phyloP scores from a whole-genome alignment of 2,113 vertebrate species.

The Oryzias javanicus region DNA sequence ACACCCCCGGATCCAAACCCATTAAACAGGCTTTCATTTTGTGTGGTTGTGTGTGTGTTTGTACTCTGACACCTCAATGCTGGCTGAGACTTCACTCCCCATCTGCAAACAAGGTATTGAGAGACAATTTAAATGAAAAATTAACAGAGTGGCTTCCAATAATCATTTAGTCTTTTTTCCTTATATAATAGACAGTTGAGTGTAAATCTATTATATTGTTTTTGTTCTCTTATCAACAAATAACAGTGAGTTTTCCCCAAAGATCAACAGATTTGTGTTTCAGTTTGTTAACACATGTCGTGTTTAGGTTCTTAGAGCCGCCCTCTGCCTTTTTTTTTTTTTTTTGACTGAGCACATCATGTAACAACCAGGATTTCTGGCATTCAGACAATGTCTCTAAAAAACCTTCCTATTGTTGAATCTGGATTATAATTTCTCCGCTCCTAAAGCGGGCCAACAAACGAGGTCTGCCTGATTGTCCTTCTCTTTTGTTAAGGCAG shows the following conservation, averaged over 20 bases:
- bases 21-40: constrained; percentile 43
- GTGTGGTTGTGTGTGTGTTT: constrained; percentile 11
- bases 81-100: constrained; percentile 30
- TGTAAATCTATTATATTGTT: constrained; percentile 27
- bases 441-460: constrained; percentile 15
- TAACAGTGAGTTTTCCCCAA: constrained; percentile 38
- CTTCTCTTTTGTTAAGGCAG: constrained; percentile 34
- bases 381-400: constrained; percentile 34
- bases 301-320: constrained; percentile 1
- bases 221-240: constrained; percentile 23
- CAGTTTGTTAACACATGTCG: neutral
- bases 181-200: constrained; percentile 41
- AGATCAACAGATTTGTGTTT: constrained; percentile 13
- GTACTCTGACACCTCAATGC: constrained; percentile 18
- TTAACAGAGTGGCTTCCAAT: constrained; percentile 43
- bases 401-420: constrained; percentile 44
- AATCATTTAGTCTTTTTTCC: constrained; percentile 4
- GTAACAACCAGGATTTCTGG: constrained; percentile 51
- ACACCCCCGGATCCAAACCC: constrained; percentile 44
- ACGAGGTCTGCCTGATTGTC: constrained; percentile 43
- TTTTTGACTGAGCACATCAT: constrained; percentile 46
- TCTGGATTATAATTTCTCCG: constrained; percentile 56
- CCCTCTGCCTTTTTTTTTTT: constrained; percentile 11
- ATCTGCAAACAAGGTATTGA: constrained; percentile 59
- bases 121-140: constrained; percentile 60